Evolutionary conservation across 2,797 vertebrate species (phyloP), one percentile per base, ranked within the genome.

Genomic region (Syncerus caffer): DNA sequence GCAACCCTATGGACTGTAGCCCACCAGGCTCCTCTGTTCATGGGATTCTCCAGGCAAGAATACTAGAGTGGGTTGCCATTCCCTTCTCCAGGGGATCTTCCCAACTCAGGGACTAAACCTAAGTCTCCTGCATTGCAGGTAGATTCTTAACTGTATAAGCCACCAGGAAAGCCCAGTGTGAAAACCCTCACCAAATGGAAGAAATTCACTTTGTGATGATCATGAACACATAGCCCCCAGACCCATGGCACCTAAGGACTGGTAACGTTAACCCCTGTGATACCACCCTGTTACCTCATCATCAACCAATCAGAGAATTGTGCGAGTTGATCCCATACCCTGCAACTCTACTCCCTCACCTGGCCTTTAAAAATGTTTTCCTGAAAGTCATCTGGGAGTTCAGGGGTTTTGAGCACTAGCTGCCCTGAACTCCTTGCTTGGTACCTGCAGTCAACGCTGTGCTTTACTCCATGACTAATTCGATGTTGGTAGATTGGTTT

Each of bases 361-460:
- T 29, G 42, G 74, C 74, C 76, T 50, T 17, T 50, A 31, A 31
- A 31, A 50, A 50, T 50, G 45, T 45, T 50, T 79, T 31, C 45
- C 76, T 31, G 7, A 76, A 47, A 9, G 25, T 14, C 42, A 5
- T 4, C 74, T 45, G 45, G 45, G 27, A 31, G 76, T 19, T 79
- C 45, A 31, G 76, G 45, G 27, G 45, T 50, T 50, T 31, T 17
- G 45, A 79, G 8, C 76, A 31, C 45, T 2, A 50, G 76, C 27
- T 50, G 27, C 27, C 71, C 76, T 79, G 45, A 2, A 50, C 45
- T 79, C 45, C 76, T 19, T 79, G 27, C 45, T 31, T 17, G 27
- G 76, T 8, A 9, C 76, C 45, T 50, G 45, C 45, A 17, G 15
- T 1, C 45, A 6, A 6, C 0, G 0, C 8, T 29, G 15, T 3